Percentiles rank a stretch among this genome's conserved stretches.
phyloP scores from a whole-genome alignment of 2,797 vertebrate genomes.

The Lagocephalus sceleratus region DNA sequence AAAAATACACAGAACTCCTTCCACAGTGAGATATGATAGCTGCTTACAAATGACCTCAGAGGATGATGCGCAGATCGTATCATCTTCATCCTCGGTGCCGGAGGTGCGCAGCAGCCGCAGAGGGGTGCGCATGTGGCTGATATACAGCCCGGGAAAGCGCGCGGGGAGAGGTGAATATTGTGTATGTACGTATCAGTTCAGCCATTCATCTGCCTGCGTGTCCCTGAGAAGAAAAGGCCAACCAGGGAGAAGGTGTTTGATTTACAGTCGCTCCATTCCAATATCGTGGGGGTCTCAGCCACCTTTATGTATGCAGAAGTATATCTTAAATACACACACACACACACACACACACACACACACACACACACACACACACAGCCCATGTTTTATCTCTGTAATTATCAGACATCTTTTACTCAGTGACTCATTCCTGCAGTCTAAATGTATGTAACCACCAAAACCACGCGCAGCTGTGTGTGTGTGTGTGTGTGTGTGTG shows the following conservation, averaged over 20 bases:
- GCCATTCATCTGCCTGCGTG: constrained; percentile 9
- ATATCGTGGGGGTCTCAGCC: constrained; percentile 9
- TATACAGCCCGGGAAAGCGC: constrained; percentile 1
- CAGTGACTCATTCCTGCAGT: not conserved
- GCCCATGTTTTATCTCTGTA: too few relatives aligned
- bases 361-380: too few relatives aligned
- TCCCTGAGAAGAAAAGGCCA: constrained; percentile 7
- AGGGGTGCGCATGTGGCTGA: constrained; percentile 11
- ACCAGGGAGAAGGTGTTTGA: constrained; percentile 17
- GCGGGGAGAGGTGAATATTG: not conserved
- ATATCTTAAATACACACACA: not conserved
- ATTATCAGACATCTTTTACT: too few relatives aligned
- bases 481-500: constrained; percentile 1
- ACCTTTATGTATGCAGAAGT: not conserved
- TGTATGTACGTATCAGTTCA: constrained; percentile 7
- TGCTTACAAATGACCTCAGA: constrained; percentile 35
- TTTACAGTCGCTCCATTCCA: constrained; percentile 16
- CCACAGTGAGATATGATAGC: constrained; percentile 26
- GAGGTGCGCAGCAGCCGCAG: constrained; percentile 25
- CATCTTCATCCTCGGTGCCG: constrained; percentile 20
- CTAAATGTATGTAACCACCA: not conserved
- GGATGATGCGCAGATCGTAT: constrained; percentile 30
- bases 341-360: not conserved
- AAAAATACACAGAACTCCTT: constrained; percentile 17
- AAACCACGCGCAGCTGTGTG: not conserved